Base-by-base conservation (phyloP, 2,888 invertebrate genomes). In the Hypolimnas misippus region DNA sequence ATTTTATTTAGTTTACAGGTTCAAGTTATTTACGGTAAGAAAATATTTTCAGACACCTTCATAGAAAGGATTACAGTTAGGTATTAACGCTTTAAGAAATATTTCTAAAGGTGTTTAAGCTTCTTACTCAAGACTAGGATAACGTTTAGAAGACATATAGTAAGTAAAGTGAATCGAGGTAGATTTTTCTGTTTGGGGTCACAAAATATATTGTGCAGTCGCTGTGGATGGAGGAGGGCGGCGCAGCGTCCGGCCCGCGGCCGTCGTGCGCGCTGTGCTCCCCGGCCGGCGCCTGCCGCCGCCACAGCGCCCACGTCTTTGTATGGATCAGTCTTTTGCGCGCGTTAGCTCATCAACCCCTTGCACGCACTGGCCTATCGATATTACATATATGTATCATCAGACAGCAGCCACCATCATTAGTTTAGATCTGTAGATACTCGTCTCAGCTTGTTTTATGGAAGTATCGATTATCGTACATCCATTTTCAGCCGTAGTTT, bases 181-280 rank as follows among this genome's bases (percentile, higher is more conserved):
- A n/a, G 29, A 6, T 49, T n/a, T 29, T 0, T 52, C 31, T 52
- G 14, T 51, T 31, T 66, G 63, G 65, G 62, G 31, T 69, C 46
- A 69, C 50, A 42, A 61, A 51, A 64, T 70, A 66, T 74, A 64
- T 73, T 77, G 76, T 72, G 77, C 93, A 94, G 94, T 94, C 94
- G 79, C 91, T 94, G 84, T 94, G 94, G 93, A 72, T 91, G 87
- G 94, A 93, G 75, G 93, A 93, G 67, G 79, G 75, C 55, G 76
- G 65, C 21, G 67, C 65, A 53, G 75, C 82, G 65, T 73, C 81
- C 65, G 73, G 83, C 67, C 68, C 51, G 46, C 69, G 71, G 40
- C 70, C 72, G 5, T 74, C 77, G 57, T 82, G 81, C 84, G 81
- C 83, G 61, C 69, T 73, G 71, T 77, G 79, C 73, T 73, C 74